Evolutionary conservation across 1,140 invertebrate genomes (phyloP), one percentile per base, ranked within the genome.

Genomic region (Vollenhovia emeryi): DNA sequence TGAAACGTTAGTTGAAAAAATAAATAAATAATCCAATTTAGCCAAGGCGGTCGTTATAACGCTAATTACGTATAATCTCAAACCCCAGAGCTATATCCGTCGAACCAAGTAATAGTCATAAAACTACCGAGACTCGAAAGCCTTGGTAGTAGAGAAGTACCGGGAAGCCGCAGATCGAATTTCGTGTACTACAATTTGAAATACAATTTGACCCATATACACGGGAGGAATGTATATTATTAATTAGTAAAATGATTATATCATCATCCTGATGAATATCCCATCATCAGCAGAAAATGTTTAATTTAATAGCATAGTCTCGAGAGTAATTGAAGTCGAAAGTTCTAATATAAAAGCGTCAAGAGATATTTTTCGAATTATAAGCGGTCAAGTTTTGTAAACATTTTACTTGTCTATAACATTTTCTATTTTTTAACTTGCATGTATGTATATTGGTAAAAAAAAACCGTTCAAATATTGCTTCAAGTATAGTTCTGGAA

Each of bases 1-100:
- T 95, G 93, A 95, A 95, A 94, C 89, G 93, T 94, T 92, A 86
- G 87, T 87, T 91, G 90, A 92, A 94, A 95, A 94, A 93, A 66
- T 21, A 66, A 66, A 45, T 62, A 95, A 95, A 94, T 94, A 94
- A 94, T 93, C 92, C 92, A 94, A 94, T 95, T 94, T 94, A 87
- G 79, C 87, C 91, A 86, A 87, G 86, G 74, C 84, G 85, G 90
- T 92, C 91, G 91, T 94, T 94, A 93, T 87, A 91, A 87, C 86
- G 92, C 92, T 94, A 95, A 94, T 94, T 94, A 91, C 89, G 92
- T 93, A 92, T 92, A 92, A 94, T 94, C 91, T 92, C 73, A 89
- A 90, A 89, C 87, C 88, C 89, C 71, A 86, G 79, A 89, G 91
- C 89, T 91, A 89, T 83, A 84, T 76, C 83, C 69, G 59, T 78